Percentiles rank a stretch among this genome's conserved stretches.
Evolutionary conservation across 1,140 invertebrate genomes (phyloP).

Genomic region (Phocides pigmalion): DNA sequence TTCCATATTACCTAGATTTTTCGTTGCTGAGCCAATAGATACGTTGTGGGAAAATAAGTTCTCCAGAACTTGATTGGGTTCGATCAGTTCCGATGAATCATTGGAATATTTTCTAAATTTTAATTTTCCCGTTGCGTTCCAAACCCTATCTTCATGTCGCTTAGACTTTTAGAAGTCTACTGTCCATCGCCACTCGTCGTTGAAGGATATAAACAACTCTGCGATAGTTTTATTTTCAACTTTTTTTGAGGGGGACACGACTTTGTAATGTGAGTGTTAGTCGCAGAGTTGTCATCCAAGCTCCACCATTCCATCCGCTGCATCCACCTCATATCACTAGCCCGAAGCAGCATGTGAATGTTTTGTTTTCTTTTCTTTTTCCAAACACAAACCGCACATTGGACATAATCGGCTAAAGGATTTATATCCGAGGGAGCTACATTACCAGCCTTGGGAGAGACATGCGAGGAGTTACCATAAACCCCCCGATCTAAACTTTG

Average conservation of each 20-base stretch:
- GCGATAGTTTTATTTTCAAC: constrained; percentile 45
- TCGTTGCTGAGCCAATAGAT: constrained; percentile 57
- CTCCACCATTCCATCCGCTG: constrained; percentile 56
- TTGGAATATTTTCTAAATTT: constrained; percentile 40
- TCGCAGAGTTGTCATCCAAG: constrained; percentile 61
- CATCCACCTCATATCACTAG: constrained; percentile 78
- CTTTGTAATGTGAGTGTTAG: constrained; percentile 14
- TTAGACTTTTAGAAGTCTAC: constrained; percentile 74
- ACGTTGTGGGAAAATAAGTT: constrained; percentile 64
- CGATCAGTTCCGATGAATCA: constrained; percentile 2
- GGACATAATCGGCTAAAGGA: constrained; percentile 77
- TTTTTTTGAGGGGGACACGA: not conserved
- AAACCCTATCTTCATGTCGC: constrained; percentile 57
- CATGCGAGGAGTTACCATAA: constrained; percentile 79
- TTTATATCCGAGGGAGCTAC: constrained; percentile 79
- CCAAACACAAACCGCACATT: constrained; percentile 81
- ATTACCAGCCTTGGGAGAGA: constrained; percentile 77
- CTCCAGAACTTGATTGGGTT: constrained; percentile 43
- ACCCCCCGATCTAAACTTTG: constrained; percentile 81
- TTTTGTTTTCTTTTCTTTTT: constrained; percentile 82
- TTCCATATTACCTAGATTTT: constrained; percentile 52
- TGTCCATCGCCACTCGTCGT: constrained; percentile 61
- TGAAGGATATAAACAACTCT: constrained; percentile 55
- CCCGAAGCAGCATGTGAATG: constrained; percentile 81
- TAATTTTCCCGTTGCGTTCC: constrained; percentile 65